These are phyloP conservation scores for Phasianus colchicus DNA, from an alignment of 2,113 vertebrate species.

Conservation along the genomic window DNA sequence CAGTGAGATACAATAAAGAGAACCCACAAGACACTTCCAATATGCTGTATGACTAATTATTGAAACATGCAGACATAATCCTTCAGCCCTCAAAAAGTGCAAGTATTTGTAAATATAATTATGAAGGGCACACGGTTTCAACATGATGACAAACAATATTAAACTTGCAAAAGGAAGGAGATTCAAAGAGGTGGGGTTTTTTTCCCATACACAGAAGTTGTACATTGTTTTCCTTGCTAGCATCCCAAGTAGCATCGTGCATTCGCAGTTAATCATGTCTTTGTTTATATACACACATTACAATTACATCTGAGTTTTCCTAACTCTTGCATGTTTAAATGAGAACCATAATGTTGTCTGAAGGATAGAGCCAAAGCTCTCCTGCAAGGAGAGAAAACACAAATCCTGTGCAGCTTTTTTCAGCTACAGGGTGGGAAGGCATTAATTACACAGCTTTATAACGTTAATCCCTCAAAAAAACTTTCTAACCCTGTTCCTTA, in stretches of 20 bases:
- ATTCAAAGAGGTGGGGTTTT: neutral
- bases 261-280: conserved; percentile 22
- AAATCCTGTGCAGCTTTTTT: neutral
- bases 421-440: neutral
- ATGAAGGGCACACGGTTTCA: neutral
- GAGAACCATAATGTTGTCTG: neutral
- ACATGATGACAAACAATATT: neutral
- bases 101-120: neutral
- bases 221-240: neutral
- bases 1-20: neutral
- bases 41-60: neutral
- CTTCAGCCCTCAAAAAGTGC: neutral
- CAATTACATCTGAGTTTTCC: conserved; percentile 19
- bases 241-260: neutral
- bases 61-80: conserved; percentile 13
- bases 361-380: neutral
- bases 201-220: neutral
- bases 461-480: neutral
- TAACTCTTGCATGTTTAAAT: conserved; percentile 36
- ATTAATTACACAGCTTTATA: neutral
- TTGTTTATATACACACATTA: neutral
- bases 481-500: neutral
- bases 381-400: neutral
- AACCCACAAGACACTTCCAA: neutral
- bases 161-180: neutral